Evolutionary conservation across 2,888 invertebrate species (phyloP).

Genomic region (Dasysyrphus tricinctus): DNA sequence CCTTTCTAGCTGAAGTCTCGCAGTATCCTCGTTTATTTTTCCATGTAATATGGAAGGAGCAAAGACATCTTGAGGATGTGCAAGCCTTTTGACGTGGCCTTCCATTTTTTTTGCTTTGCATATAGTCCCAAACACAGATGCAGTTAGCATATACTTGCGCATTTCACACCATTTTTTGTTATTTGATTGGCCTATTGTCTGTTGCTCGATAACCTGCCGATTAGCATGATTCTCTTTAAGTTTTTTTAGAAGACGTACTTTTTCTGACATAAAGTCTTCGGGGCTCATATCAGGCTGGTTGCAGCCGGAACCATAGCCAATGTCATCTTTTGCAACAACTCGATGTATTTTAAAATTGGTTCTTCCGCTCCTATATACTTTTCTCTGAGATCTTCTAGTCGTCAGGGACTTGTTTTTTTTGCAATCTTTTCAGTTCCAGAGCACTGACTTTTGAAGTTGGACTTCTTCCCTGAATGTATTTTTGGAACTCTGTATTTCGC

Average conservation of each 20-base stretch:
- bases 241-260: neutral
- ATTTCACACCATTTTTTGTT: too few relatives aligned
- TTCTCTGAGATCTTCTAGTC: neutral
- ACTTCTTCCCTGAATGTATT: neutral
- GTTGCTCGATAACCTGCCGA: neutral
- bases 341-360: neutral
- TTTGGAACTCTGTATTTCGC: neutral
- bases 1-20: too few relatives aligned
- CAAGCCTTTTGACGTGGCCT: neutral
- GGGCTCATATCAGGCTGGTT: neutral
- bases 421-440: neutral
- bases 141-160: too few relatives aligned
- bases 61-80: too few relatives aligned
- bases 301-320: slow-evolving; percentile 1
- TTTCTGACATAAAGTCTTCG: neutral
- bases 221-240: neutral
- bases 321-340: neutral
- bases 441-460: neutral
- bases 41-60: too few relatives aligned
- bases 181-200: neutral
- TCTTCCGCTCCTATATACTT: neutral
- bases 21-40: too few relatives aligned
- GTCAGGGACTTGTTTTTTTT: neutral
- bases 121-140: too few relatives aligned
- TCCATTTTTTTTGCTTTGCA: too few relatives aligned